A percentile compares a stretch with the other conserved stretches of the same genome.
Conservation (phyloP, 2,888 invertebrate genomes). For the Amaurobius ferox region DNA sequence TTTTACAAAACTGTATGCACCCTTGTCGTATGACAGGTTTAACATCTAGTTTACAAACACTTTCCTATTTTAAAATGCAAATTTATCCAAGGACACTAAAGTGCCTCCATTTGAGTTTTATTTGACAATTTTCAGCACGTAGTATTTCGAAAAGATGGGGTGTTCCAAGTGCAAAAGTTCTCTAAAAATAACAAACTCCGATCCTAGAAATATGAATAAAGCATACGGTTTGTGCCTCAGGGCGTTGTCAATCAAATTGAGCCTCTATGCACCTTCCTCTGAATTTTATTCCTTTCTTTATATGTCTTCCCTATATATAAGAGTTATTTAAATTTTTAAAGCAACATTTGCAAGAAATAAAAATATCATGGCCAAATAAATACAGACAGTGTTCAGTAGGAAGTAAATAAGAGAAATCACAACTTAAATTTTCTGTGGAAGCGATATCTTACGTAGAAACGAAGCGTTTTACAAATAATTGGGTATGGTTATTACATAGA, state of each 20-base stretch:
- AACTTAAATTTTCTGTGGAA: no score
- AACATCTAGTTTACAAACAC: no score
- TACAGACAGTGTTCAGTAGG: no score
- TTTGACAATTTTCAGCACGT: not conserved
- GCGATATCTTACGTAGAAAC: no score
- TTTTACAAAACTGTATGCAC: no score
- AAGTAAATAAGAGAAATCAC: no score
- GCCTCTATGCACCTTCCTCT: not conserved
- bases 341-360: no score
- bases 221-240: not conserved
- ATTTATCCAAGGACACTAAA: not conserved
- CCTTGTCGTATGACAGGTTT: no score
- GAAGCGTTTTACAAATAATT: no score
- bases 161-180: not conserved
- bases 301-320: no score
- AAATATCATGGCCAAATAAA: no score
- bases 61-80: not conserved
- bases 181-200: not conserved
- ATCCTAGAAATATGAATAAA: not conserved
- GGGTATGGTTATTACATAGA: no score
- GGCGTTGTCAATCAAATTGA: not conserved
- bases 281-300: conserved; percentile 6
- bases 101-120: not conserved
- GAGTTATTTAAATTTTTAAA: not conserved
- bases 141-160: not conserved